Evolutionary conservation across 2,797 vertebrate genomes (phyloP).

Genomic region (Coregonus ussuriensis): DNA sequence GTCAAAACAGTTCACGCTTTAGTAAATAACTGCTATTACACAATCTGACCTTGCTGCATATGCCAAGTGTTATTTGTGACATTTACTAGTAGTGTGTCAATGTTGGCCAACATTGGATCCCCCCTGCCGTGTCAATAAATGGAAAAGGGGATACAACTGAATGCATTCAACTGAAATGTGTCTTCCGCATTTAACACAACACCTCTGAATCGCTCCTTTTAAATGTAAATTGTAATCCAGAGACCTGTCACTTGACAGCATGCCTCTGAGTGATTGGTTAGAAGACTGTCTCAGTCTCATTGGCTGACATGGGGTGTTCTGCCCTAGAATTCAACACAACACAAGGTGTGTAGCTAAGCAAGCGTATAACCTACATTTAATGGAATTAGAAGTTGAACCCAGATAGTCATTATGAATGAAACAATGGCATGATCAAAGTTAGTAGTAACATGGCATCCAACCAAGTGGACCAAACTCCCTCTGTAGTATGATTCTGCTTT

Average conservation of each 20-base stretch:
- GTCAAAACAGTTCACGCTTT: not conserved
- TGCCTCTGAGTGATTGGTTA: not conserved
- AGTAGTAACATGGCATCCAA: not conserved
- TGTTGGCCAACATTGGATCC: not conserved
- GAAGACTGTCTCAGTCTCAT: slow-evolving; percentile 7
- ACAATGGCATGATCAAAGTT: not conserved
- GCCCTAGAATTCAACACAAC: not conserved
- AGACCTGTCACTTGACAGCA: not conserved
- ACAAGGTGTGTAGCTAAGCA: not conserved
- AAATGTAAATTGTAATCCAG: not conserved
- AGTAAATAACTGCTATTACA: not conserved
- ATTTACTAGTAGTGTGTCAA: not conserved
- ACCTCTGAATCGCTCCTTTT: too few species aligned
- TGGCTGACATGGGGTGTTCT: slow-evolving; percentile 19
- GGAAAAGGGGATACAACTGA: too few species aligned
- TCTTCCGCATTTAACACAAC: too few species aligned
- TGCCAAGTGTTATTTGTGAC: not conserved
- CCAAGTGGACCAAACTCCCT: not conserved
- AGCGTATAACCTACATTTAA: not conserved
- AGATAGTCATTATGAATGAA: not conserved
- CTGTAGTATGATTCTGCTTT: too few species aligned
- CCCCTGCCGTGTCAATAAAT: not conserved
- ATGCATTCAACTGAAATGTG: too few species aligned
- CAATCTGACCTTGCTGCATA: not conserved
- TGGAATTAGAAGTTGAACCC: not conserved